Evolutionary conservation across 2,113 vertebrate genomes (phyloP), one percentile per base, ranked within the genome.

Genomic region (Cranoglanis bouderius): DNA sequence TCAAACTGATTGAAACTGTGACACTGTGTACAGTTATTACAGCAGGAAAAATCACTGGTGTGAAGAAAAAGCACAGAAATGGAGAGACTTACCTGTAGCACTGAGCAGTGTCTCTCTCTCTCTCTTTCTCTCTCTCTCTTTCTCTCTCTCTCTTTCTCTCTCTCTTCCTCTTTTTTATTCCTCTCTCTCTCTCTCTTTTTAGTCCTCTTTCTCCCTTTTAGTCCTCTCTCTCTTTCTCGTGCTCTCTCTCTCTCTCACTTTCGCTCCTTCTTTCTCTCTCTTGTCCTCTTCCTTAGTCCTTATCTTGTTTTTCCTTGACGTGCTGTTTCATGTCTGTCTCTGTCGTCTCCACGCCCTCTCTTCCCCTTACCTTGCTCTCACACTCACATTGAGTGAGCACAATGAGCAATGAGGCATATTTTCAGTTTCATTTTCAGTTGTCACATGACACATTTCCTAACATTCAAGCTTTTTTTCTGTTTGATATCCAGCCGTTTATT

Each of bases 401-500:
- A 38, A 0, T 49, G 8, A 10, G 46, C 14, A 26, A 55, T 21
- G 55, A 77, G 0, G 3, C 4, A 40, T 1, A 9, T 26, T 81
- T 55, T 81, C 61, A 87, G 32, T 87, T 90, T 88, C 57, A 87
- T n/a, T 93, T 93, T 92, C 89, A 55, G 4, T 92, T 92, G 89
- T 91, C 21, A 19, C 0, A 19, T n/a, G 53, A n/a, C 40, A 75
- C 13, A 3, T 7, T 88, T 55, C 14, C 53, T 29, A 32, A 4
- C 46, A n/a, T 80, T 80, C 1, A 1, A 7, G 4, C 24, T 4
- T 26, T 77, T 10, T 77, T 46, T 13, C 32, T 49, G 4, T 14
- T 29, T 77, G 9, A 49, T 16, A 14, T 74, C 18, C n/a, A 72
- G 6, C 67, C 8, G 16, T 72, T 6, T 67, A 67, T 65, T 65